Base-by-base conservation (phyloP, 2,888 invertebrate genomes). In the Teinopalpus imperialis region DNA sequence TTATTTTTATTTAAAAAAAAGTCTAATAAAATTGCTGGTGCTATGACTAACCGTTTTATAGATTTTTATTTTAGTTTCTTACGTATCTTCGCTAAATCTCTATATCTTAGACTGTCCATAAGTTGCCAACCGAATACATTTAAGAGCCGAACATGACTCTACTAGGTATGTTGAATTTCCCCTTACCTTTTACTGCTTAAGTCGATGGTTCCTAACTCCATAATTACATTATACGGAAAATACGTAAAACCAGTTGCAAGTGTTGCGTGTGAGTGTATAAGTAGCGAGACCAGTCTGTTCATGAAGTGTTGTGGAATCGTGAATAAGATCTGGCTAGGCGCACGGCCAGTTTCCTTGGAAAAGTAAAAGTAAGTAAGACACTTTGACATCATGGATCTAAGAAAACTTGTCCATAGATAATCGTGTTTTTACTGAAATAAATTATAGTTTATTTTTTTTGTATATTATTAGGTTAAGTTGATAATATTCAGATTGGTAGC, bases 161-260 rank as follows among this genome's bases (percentile, higher is more conserved):
- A 52, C 51, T 56, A 50, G 54, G 48, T 52, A 54, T 44, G 49
- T 51, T 46, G 47, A 48, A 50, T 54, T 49, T 52, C 53, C 48
- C 49, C 35, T 48, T 52, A 37, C 50, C 49, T 51, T 57, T 51
- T 52, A 49, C 50, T 46, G 49, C 29, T 26, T 34, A 49, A 49
- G 52, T 54, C 48, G 49, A 59, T 63, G 54, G 63, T 67, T 63
- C 65, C 61, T 57, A 59, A 58, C 54, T 56, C 57, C 53, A 59
- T 73, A 69, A 74, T 73, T 71, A 69, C 61, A 64, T 55, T 59
- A 66, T 66, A 69, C 69, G 73, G 75, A 70, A 74, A 73, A 72
- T 66, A 63, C 63, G 60, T 62, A 58, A 68, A 73, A 74, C 75
- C 65, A 64, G 74, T 74, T 66, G 51, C 50, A 54, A 56, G 50